Conservation (phyloP, 1,140 invertebrate species). For the Panulirus ornatus region DNA sequence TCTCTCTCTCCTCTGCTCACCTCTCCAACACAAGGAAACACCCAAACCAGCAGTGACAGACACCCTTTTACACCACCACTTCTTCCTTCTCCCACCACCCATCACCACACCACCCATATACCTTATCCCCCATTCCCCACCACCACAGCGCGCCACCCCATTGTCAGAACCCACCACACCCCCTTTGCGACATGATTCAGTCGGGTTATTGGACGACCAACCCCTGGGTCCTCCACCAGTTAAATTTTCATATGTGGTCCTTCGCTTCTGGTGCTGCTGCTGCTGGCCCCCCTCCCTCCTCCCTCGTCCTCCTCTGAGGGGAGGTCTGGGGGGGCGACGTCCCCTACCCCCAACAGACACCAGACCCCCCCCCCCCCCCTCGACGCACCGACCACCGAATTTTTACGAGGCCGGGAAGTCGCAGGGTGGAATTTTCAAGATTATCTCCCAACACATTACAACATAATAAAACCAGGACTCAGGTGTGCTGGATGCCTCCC, state of each 20-base stretch:
- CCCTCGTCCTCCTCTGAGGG: too few relatives aligned
- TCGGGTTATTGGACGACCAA: not conserved
- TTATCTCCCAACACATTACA: slow-evolving; percentile 39
- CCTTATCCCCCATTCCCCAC: not conserved
- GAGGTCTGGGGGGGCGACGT: too few relatives aligned
- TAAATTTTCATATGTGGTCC: slow-evolving; percentile 20
- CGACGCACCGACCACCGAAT: too few relatives aligned
- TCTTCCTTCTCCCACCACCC: too few relatives aligned
- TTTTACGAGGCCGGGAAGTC: slow-evolving; percentile 26
- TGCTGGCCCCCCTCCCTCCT: too few relatives aligned
- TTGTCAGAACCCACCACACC: not conserved
- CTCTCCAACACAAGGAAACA: too few relatives aligned
- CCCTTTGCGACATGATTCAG: not conserved
- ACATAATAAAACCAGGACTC: not conserved
- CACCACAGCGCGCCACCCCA: not conserved
- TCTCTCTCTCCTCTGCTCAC: too few relatives aligned
- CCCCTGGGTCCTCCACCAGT: not conserved
- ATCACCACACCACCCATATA: too few relatives aligned
- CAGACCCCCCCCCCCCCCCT: not conserved
- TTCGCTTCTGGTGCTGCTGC: too few relatives aligned
- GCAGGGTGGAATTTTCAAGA: slow-evolving; percentile 18
- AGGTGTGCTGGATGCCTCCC: not conserved
- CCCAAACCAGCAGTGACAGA: too few relatives aligned
- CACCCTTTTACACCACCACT: too few relatives aligned
- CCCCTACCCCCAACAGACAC: too few relatives aligned